Evolutionary conservation across 2,797 vertebrate species (phyloP).

Genomic region (Enteromius unitaeniatus): DNA sequence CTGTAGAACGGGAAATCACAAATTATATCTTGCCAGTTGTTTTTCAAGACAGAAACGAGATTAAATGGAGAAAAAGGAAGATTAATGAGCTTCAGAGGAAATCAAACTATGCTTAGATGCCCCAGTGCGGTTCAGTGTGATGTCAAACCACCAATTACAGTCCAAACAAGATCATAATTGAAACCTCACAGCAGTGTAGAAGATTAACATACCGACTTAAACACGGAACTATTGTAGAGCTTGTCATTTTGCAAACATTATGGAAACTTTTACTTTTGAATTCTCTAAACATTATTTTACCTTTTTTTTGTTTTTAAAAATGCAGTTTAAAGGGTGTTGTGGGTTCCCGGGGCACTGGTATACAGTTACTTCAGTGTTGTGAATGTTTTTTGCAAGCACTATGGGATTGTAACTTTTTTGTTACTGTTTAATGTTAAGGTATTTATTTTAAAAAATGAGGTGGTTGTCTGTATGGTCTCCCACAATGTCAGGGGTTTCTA

Average conservation of each 20-base stretch:
- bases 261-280: not conserved
- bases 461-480: too few relatives aligned
- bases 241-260: not conserved
- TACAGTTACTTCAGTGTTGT: too few relatives aligned
- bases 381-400: too few relatives aligned
- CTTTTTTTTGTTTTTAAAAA: not conserved
- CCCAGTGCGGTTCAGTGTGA: not conserved
- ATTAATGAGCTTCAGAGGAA: not conserved
- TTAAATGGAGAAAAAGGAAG: not conserved
- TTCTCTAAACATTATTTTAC: not conserved
- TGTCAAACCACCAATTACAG: not conserved
- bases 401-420: too few relatives aligned
- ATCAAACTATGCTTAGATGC: not conserved
- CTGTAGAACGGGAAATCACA: slow-evolving; percentile 1
- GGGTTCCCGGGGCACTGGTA: too few relatives aligned
- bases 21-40: not conserved
- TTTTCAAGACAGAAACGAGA: not conserved
- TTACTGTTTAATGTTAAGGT: too few relatives aligned
- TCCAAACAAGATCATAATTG: not conserved
- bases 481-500: too few relatives aligned
- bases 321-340: not conserved
- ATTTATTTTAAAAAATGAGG: too few relatives aligned
- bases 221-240: not conserved
- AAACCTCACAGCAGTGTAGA: not conserved
- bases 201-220: not conserved